phyloP scores from a whole-genome alignment of 2,113 vertebrate species.

The Gallinago undulata region DNA sequence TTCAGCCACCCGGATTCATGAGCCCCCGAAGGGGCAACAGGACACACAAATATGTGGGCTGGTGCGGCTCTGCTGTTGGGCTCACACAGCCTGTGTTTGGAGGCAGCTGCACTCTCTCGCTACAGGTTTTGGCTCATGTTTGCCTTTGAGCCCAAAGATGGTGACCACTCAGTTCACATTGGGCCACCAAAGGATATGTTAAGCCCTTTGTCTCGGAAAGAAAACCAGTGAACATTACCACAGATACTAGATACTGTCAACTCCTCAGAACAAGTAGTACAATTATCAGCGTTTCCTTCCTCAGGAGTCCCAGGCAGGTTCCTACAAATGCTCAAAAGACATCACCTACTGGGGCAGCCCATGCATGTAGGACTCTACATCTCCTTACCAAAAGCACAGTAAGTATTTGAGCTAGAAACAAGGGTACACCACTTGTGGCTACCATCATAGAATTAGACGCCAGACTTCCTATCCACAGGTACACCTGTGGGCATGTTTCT shows the following conservation, averaged over 20 bases:
- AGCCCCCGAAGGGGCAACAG: neutral
- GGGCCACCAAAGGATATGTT: neutral
- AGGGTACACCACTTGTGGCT: neutral
- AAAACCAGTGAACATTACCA: neutral
- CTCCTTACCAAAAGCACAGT: neutral
- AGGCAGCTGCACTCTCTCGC: neutral
- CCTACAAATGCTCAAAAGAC: neutral
- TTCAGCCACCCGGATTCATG: neutral
- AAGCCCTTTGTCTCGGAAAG: neutral
- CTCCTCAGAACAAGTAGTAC: neutral
- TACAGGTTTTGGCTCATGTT: neutral
- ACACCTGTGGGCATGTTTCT: neutral
- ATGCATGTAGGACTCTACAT: neutral
- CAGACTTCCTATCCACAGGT: neutral
- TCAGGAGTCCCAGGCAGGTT: neutral
- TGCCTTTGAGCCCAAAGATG: neutral
- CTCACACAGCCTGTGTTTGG: neutral
- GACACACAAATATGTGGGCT: accelerated
- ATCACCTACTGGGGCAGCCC: neutral
- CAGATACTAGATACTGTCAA: neutral
- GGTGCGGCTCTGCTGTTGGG: neutral
- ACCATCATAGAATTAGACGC: neutral
- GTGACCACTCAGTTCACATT: accelerated
- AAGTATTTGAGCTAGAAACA: neutral
- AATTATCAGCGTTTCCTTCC: neutral